Percentiles rank a stretch among this genome's conserved stretches.
phyloP scores from a whole-genome alignment of 30 jellyfish, hydroid and myxozoan genomes.

The Hydra vulgaris region DNA sequence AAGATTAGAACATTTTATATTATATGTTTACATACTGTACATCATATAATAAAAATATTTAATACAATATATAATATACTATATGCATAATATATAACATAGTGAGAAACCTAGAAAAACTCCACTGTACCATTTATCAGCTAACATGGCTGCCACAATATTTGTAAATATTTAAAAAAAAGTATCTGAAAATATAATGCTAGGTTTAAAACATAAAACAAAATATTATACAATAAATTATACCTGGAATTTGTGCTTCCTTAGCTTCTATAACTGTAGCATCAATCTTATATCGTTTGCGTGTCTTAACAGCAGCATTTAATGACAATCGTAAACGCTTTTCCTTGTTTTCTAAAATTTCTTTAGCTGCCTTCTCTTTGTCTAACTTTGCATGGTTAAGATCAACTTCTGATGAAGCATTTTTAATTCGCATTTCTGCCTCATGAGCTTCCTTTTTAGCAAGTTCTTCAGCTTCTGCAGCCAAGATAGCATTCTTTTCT shows the following conservation, averaged over 20 bases:
- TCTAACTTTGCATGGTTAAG: slow-evolving; percentile 33
- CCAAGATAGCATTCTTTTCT: slow-evolving; percentile 41
- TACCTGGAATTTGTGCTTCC: slow-evolving; percentile 75
- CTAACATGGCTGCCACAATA: no score
- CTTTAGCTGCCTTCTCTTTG: slow-evolving; percentile 64
- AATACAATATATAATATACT: no score
- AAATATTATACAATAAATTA: no score
- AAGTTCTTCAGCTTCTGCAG: slow-evolving; percentile 47
- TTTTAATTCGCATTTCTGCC: slow-evolving; percentile 46
- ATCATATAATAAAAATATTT: no score
- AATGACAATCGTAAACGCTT: slow-evolving; percentile 46
- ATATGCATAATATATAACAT: no score
- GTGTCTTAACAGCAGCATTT: slow-evolving; percentile 59
- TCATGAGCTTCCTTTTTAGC: slow-evolving; percentile 61
- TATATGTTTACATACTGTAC: no score
- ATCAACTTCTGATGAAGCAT: slow-evolving; percentile 40
- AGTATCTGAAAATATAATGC: no score
- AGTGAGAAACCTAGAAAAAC: no score
- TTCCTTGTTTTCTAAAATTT: slow-evolving; percentile 51
- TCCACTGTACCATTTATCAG: no score
- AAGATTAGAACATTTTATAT: no score
- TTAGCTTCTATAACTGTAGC: slow-evolving; percentile 58
- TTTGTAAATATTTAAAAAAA: no score
- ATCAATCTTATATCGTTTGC: slow-evolving; percentile 37
- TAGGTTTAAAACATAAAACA: no score